A percentile compares a stretch with the other conserved stretches of the same genome.
phyloP scores from a whole-genome alignment of 2,797 vertebrate species.

The Clarias pachynema region DNA sequence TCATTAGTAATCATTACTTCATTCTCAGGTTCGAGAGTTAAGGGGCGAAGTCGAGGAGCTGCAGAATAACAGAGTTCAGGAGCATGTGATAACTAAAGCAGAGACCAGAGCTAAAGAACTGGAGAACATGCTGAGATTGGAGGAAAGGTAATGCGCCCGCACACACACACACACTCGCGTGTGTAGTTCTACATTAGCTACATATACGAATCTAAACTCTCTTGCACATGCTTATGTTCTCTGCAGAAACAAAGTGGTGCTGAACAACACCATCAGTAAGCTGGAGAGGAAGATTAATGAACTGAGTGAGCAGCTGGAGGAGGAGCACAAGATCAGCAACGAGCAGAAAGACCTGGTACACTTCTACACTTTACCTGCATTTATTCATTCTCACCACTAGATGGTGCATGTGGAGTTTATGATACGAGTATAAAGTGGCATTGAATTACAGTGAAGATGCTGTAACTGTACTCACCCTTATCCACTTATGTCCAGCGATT shows the following conservation, averaged over 20 bases:
- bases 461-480: too few species aligned
- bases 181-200: background rate
- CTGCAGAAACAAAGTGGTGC: conserved; percentile 69
- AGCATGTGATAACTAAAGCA: conserved; percentile 71
- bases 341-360: conserved; percentile 81
- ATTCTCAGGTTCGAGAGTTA: conserved; percentile 70
- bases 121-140: conserved; percentile 70
- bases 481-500: background rate
- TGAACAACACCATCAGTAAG: conserved; percentile 72
- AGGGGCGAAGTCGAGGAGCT: conserved; percentile 73
- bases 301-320: conserved; percentile 76
- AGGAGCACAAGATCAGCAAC: conserved; percentile 70
- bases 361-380: background rate
- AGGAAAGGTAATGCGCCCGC: conserved; percentile 70
- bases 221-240: background rate
- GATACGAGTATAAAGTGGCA: background rate
- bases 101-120: conserved; percentile 74
- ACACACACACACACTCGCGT: conserved; percentile 26
- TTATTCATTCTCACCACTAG: conserved; percentile 36
- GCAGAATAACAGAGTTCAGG: conserved; percentile 72
- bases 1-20: background rate
- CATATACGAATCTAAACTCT: background rate
- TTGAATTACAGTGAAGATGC: background rate
- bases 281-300: conserved; percentile 78
- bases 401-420: conserved; percentile 20